These are phyloP conservation scores for Dione vanillae DNA, from an alignment of 2,888 invertebrate genomes.

Conservation along the genomic window DNA sequence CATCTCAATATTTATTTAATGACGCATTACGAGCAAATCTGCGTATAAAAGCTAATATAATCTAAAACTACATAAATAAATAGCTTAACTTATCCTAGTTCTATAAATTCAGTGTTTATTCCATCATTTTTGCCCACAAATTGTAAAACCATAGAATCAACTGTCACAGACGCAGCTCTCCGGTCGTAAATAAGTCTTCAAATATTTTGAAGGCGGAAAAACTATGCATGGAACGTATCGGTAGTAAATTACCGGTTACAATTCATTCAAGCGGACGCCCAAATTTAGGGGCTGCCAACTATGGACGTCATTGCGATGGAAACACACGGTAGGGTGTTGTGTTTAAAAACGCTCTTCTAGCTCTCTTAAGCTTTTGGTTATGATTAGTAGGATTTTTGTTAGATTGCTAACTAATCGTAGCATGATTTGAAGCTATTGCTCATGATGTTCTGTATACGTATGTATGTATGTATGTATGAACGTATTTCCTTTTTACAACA, in stretches of 20 bases:
- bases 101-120: background rate
- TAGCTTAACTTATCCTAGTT: too few species aligned
- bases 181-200: constrained; percentile 20
- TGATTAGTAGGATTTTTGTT: too few species aligned
- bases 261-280: constrained; percentile 65
- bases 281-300: constrained; percentile 70
- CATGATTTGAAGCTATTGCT: too few species aligned
- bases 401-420: too few species aligned
- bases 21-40: too few species aligned
- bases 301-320: constrained; percentile 62
- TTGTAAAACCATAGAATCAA: constrained; percentile 10
- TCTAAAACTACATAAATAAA: too few species aligned
- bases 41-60: too few species aligned
- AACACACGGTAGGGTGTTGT: constrained; percentile 49
- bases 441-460: too few species aligned
- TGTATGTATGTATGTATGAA: too few species aligned
- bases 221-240: constrained; percentile 26
- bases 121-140: background rate
- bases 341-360: constrained; percentile 14
- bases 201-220: constrained; percentile 24
- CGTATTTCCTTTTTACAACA: too few species aligned
- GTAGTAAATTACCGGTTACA: constrained; percentile 69
- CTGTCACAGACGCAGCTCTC: constrained; percentile 8
- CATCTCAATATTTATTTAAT: too few species aligned
- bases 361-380: too few species aligned